These are phyloP conservation scores for Drosophila tropicalis DNA, from an alignment of 1,140 invertebrate species.

Conservation along the genomic window DNA sequence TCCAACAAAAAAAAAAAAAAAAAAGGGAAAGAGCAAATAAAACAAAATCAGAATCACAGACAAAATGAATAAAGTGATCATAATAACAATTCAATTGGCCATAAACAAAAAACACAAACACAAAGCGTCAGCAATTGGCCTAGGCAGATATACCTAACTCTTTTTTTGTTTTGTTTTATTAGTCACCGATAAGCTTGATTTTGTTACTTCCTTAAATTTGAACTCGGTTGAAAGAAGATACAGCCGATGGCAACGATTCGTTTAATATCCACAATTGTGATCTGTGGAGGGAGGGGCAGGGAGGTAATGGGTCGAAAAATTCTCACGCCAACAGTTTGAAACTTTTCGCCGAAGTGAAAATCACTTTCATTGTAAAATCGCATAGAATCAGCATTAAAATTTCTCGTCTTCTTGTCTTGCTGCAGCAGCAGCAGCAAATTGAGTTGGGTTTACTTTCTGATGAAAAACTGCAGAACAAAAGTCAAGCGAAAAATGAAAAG, in stretches of 20 bases:
- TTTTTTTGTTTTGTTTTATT: constrained; percentile 19
- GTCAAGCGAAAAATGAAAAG: constrained; percentile 34
- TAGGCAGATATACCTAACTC: constrained; percentile 10
- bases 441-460: constrained; percentile 48
- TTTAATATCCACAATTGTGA: not conserved
- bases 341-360: constrained; percentile 63
- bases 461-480: constrained; percentile 52
- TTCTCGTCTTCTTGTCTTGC: constrained; percentile 14
- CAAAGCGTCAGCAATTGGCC: constrained; percentile 6
- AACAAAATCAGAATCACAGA: constrained; percentile 6
- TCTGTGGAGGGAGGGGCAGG: no score
- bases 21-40: not conserved
- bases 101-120: not conserved
- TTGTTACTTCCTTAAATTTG: constrained; percentile 70
- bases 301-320: constrained; percentile 31
- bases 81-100: not conserved
- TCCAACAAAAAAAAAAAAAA: not conserved
- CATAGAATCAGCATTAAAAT: constrained; percentile 57
- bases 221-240: constrained; percentile 34
- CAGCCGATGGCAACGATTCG: constrained; percentile 57
- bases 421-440: constrained; percentile 30
- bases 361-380: constrained; percentile 68
- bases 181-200: constrained; percentile 37
- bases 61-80: not conserved
- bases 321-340: constrained; percentile 68